phyloP scores from a whole-genome alignment of 1,140 invertebrate genomes.

The Leptinotarsa texana region DNA sequence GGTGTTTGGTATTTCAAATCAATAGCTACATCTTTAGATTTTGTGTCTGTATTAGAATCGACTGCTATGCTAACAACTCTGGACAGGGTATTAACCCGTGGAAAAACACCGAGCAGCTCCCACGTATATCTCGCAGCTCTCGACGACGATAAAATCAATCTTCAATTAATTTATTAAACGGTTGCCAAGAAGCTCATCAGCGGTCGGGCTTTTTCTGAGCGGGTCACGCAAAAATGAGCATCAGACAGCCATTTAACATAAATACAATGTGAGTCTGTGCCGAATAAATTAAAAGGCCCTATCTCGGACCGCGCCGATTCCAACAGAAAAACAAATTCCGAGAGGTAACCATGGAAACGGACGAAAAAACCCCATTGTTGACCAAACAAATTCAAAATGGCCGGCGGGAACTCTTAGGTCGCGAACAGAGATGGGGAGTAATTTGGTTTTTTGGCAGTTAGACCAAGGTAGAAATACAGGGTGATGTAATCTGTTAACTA shows the following conservation, averaged over 20 bases:
- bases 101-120: background rate
- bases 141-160: conserved; percentile 17
- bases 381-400: conserved; percentile 50
- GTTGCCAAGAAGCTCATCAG: conserved; percentile 34
- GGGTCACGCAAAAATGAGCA: conserved; percentile 26
- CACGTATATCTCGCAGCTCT: background rate
- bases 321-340: conserved; percentile 47
- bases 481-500: background rate
- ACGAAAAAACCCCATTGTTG: conserved; percentile 49
- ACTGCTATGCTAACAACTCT: no score
- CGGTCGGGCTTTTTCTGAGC: conserved; percentile 20
- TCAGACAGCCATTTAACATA: conserved; percentile 42
- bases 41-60: no score
- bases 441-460: conserved; percentile 41
- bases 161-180: conserved; percentile 35
- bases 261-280: conserved; percentile 38
- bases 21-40: no score
- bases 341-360: conserved; percentile 42
- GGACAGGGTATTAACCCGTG: no score
- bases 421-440: conserved; percentile 45
- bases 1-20: no score
- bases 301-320: conserved; percentile 33
- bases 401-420: conserved; percentile 39
- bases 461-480: conserved; percentile 41
- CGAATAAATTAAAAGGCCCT: conserved; percentile 49